phyloP scores from a whole-genome alignment of 1,140 invertebrate genomes.

The Drosophila ficusphila region DNA sequence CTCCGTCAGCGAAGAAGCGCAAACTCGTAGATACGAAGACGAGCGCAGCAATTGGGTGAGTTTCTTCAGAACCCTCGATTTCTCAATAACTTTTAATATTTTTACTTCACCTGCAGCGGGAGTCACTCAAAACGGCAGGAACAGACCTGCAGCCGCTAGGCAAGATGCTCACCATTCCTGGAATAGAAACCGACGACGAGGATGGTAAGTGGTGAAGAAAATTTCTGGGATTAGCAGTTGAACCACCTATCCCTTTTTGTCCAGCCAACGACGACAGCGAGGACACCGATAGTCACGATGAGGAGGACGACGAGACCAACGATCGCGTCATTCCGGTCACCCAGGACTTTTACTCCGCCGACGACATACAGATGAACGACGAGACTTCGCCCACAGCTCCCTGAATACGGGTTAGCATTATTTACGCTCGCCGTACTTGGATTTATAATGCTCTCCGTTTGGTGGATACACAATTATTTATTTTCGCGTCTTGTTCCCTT shows the following conservation, averaged over 20 bases:
- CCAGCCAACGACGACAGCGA: constrained; percentile 82
- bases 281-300: constrained; percentile 81
- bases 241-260: background rate
- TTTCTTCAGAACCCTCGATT: background rate
- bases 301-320: constrained; percentile 82
- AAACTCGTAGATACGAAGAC: constrained; percentile 73
- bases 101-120: constrained; percentile 33
- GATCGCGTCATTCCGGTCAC: constrained; percentile 74
- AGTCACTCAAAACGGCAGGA: constrained; percentile 73
- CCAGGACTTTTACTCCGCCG: constrained; percentile 68
- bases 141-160: constrained; percentile 76
- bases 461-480: constrained; percentile 59
- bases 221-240: background rate
- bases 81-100: background rate
- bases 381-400: constrained; percentile 59
- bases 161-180: constrained; percentile 75
- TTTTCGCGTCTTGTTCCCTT: constrained; percentile 59
- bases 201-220: constrained; percentile 52
- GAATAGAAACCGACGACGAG: constrained; percentile 81
- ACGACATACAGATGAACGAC: constrained; percentile 70
- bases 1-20: constrained; percentile 63
- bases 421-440: too few species aligned
- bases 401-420: constrained; percentile 10
- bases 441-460: background rate
- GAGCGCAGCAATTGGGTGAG: constrained; percentile 76